Base-by-base conservation (phyloP, 2,888 invertebrate genomes). In the Cryptocephalus primarius region DNA sequence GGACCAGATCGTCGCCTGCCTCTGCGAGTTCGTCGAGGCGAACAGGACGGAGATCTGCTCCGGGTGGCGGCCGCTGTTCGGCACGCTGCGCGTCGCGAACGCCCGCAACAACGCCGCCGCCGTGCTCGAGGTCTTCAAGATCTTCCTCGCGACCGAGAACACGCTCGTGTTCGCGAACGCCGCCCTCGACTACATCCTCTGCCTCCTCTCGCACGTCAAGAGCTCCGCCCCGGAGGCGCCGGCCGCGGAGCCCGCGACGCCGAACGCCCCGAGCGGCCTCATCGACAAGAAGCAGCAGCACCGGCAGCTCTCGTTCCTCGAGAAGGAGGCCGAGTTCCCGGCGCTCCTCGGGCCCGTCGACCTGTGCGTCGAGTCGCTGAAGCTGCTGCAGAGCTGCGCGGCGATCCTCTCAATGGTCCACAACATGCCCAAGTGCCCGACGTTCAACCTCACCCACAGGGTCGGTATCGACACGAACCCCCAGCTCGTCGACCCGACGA, bases 51-150 rank as follows among this genome's bases (percentile, higher is more conserved):
- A 95, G 73, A 92, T 96, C 39, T 81, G 89, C 55, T 94, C 93
- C 0, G 96, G 96, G 0, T 97, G 96, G 96, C 77, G 95, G 45
- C 92, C 96, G 1, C 72, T 97, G 1, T 97, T 97, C 65, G 93
- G 93, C 9, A 93, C 95, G 1, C 71, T 97, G 39, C 79, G 93
- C 13, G 91, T 92, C 40, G 92, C 94, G 0, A 85, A 84, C 59
- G 76, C 77, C 59, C 66, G 73, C 49, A 78, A 72, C 58, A 85
- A 84, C 56, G 80, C 83, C 14, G 77, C 81, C 1, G 82, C 85
- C 0, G 80, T 89, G 48, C 72, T 88, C 45, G 96, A 96, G 68
- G 93, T 96, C 44, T 95, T 97, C 64, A 84, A 88, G 64, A 89
- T 92, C 22, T 97, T 95, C 67, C 78, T 96, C 2, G 85, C 85